Evolutionary conservation across 2,113 vertebrate genomes (phyloP), one percentile per base, ranked within the genome.

Genomic region (Spea bombifrons): DNA sequence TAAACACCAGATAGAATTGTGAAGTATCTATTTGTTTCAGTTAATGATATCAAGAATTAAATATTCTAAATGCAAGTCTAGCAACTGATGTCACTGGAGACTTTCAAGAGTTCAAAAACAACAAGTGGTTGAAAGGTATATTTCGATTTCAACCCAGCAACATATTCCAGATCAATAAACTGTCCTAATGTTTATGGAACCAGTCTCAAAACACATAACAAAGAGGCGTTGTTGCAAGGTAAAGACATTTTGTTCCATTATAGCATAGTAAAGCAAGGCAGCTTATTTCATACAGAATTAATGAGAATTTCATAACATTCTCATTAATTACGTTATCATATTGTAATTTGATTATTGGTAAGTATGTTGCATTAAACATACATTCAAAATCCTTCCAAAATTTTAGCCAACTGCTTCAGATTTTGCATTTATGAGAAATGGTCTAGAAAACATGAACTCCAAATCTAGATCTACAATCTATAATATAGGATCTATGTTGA

Each of bases 111-210:
- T 4, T 53, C 3, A 71, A 30, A 17, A 8, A 52, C 15, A 71
- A 53, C 48, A 71, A 46, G 15, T 12, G 4, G 8, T 12, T 71
- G n/a, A 71, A 55, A 71, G 66, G 49, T 55, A 13, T 53, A 55
- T 55, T 71, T 53, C 49, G 30, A 59, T 59, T 9, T 59, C 9
- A 59, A 59, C 12, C 15, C 16, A 30, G 15, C 30, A 71, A 43
- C 48, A 55, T 71, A 53, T 30, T 71, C 69, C 69, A 71, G 69
- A 71, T 70, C 5, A 71, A 71, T 55, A 10, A 71, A 71, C 52
- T 71, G 17, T 3, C 17, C 53, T 71, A n/a, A 5, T 71, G 17
- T 53, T 71, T 71, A 71, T 71, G 69, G 49, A 53, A 13, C 48
- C 49, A 30, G 50, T 71, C 50, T 71, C 16, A 71, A 69, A 70